Conservation (phyloP, 2,113 vertebrate species). For the Pomatostomus ruficeps region DNA sequence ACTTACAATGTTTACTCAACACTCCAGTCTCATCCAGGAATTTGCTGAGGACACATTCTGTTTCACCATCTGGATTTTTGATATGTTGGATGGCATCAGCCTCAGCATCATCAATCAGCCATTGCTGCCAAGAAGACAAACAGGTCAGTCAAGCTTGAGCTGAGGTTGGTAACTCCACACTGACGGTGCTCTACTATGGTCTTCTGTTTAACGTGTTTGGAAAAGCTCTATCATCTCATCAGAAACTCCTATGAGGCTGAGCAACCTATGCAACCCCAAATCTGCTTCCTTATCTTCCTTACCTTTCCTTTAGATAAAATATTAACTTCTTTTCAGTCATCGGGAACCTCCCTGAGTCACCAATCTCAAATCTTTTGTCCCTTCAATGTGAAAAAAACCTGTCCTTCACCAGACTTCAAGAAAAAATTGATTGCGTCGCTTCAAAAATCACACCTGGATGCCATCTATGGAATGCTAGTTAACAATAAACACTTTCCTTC, state of each 20-base stretch:
- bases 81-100: background rate
- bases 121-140: background rate
- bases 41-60: background rate
- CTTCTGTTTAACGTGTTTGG: background rate
- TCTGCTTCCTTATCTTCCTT: background rate
- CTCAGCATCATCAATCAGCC: background rate
- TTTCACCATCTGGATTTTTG: background rate
- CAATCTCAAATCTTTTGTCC: background rate
- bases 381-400: background rate
- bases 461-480: background rate
- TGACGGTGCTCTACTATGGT: background rate
- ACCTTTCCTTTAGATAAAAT: background rate
- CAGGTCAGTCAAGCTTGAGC: background rate
- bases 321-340: background rate
- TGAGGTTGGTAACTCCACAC: background rate
- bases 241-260: background rate
- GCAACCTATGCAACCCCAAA: background rate
- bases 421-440: background rate
- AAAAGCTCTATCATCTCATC: background rate
- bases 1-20: background rate
- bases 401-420: background rate
- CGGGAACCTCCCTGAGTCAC: background rate
- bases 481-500: background rate
- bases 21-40: background rate
- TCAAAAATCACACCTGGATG: background rate